Base-by-base conservation (phyloP, 2,113 vertebrate genomes). In the Salvator merianae region DNA sequence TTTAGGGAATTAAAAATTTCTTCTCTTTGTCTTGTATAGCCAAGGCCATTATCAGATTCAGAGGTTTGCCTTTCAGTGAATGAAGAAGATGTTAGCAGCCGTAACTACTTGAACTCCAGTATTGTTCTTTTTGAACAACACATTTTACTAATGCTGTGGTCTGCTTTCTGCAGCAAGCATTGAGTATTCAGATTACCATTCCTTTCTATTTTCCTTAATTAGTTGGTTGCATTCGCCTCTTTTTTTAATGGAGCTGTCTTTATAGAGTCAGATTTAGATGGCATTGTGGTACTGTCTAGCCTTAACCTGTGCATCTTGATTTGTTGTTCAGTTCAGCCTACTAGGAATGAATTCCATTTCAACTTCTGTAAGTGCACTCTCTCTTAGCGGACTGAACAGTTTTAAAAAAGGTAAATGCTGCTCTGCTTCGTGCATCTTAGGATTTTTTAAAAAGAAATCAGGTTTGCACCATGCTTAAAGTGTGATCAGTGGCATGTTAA, bases 271-370 rank as follows among this genome's bases (percentile, higher is more conserved):
- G 73, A 81, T 34, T 82, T 87, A 65, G 86, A 79, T 50, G 40
- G 62, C 84, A 81, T 80, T 82, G 88, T 86, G 65, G 81, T 91
- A 92, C 83, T 82, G 90, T 91, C 88, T 90, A 88, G 86, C 90
- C 92, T 93, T 93, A 85, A 80, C 87, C 43, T 87, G 53, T 6
- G 86, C 81, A 82, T 79, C 88, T 83, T 81, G 18, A 53, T 84
- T 77, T 69, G 36, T 69, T 55, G 71, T 93, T 93, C 81, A 82
- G 83, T 83, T 40, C 82, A 83, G 30, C 63, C 79, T 32, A 36
- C 53, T 63, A 71, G 38, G 76, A n/a, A 63, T 71, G 55, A 53
- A 72, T 71, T 62, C n/a, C 89, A 75, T 14, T 59, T 28, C 14
- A 55, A 81, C 28, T 84, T n/a, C 84, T n/a, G 6, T 90, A 34